Evolutionary conservation across 1,140 invertebrate genomes (phyloP).

Genomic region (Lysiphlebus fabarum): DNA sequence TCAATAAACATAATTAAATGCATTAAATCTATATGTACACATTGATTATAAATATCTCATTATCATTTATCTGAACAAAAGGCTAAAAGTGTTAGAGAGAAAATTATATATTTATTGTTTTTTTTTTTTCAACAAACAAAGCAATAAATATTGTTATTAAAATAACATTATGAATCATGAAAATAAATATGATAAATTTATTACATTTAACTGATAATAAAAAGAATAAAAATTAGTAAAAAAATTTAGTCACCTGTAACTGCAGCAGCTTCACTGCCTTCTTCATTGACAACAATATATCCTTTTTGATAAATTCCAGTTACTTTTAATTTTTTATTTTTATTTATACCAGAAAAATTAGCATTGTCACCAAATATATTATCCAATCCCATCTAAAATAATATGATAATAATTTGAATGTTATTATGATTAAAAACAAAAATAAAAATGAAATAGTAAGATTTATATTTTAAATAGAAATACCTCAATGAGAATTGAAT

Average conservation of each 20-base stretch:
- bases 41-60: no score
- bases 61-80: no score
- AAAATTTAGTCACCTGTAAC: constrained; percentile 45
- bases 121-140: no score
- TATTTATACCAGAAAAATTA: constrained; percentile 57
- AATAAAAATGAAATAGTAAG: background rate
- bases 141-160: constrained; percentile 1
- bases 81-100: background rate
- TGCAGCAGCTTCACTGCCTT: constrained; percentile 63
- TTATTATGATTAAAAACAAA: no score
- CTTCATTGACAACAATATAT: constrained; percentile 63
- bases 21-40: no score
- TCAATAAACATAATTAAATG: no score
- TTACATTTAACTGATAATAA: background rate
- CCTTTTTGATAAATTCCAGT: constrained; percentile 61
- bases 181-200: background rate
- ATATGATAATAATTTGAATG: constrained; percentile 4
- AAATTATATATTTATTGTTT: background rate
- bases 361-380: constrained; percentile 54
- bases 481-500: constrained; percentile 22
- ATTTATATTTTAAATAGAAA: constrained; percentile 20
- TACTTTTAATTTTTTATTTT: constrained; percentile 46
- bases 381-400: constrained; percentile 52
- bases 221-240: constrained; percentile 1
- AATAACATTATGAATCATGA: background rate